phyloP scores from a whole-genome alignment of 2,888 invertebrate genomes.

The Nomada goodeniana region DNA sequence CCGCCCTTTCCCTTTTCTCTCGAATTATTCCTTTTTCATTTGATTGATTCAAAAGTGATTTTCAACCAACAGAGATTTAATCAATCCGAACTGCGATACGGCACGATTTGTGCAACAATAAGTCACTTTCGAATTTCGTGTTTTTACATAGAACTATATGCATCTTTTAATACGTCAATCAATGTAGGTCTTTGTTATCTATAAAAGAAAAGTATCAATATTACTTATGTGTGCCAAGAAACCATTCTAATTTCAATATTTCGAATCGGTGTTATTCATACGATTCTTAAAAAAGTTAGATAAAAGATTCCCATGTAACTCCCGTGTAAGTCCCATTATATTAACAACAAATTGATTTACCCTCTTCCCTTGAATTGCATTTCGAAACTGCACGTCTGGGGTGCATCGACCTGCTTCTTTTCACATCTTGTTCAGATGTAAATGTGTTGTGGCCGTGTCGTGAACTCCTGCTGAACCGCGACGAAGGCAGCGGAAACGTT shows the following conservation, averaged over 20 bases:
- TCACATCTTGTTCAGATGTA: conserved; percentile 22
- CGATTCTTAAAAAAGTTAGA: too few species aligned
- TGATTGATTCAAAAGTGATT: neutral
- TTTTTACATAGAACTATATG: too few species aligned
- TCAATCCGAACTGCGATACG: too few species aligned
- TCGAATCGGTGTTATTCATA: too few species aligned
- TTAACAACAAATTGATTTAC: neutral
- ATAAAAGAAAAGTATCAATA: too few species aligned
- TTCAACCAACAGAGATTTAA: too few species aligned
- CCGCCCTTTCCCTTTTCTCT: conserved; percentile 29
- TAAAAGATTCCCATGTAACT: neutral
- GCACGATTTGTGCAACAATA: too few species aligned
- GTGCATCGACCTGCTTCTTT: neutral
- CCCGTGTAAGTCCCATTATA: neutral
- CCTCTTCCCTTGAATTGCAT: neutral
- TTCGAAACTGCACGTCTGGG: neutral
- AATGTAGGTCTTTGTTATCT: too few species aligned
- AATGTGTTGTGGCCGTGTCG: conserved; percentile 10
- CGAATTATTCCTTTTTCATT: neutral
- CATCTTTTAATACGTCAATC: too few species aligned
- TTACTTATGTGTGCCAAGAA: too few species aligned
- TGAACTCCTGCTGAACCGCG: conserved; percentile 11
- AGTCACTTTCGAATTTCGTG: too few species aligned
- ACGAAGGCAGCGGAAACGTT: conserved; percentile 23
- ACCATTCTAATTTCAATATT: too few species aligned